Evolutionary conservation across 2,888 invertebrate genomes (phyloP), one percentile per base, ranked within the genome.

Genomic region (Adela reaumurella): DNA sequence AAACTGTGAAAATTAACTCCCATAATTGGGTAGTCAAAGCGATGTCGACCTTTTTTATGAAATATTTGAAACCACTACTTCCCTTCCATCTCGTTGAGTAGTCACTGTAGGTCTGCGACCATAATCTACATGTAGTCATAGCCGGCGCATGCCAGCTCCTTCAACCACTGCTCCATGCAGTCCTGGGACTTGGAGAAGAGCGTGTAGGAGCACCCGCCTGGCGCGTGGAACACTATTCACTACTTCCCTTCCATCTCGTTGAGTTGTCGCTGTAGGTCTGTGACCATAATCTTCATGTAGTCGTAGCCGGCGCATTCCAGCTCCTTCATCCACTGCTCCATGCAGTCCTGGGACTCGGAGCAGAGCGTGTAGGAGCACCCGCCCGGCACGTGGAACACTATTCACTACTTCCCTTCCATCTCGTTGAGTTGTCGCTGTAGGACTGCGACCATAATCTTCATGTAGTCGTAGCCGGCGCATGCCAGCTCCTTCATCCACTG

Each of bases 261-360:
- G 28, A 97, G 69, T 65, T 96, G 94, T 46, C 92, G 77, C 70
- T 97, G 94, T 29, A 97, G 71, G 62, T 97, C 97, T 0, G 90
- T 87, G 1, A 97, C 94, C 90, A 96, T 93, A 0, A 95, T 76
- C 63, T 94, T 95, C 86, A 97, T 94, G 62, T 96, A 97, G 65
- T 97, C 96, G 62, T 96, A 97, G 59, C 94, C 92, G 1, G 97
- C 95, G 65, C 94, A 94, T 0, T 96, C 93, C 17, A 97, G 71
- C 0, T 93, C 89, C 69, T 94, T 95, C 94, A 96, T 95, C 95
- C 95, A 96, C 29, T 87, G 85, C 68, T 97, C 97, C 94, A 97
- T 94, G 2, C 87, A 84, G 53, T 92, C 87, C 67, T 93, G 91
- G 6, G 90, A 86, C 59, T 93, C 93, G 1, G 96, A 91, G 51